Percentiles rank a stretch among this genome's conserved stretches.
Conservation (phyloP, 2,888 invertebrate species). For the Conops quadrifasciatus region DNA sequence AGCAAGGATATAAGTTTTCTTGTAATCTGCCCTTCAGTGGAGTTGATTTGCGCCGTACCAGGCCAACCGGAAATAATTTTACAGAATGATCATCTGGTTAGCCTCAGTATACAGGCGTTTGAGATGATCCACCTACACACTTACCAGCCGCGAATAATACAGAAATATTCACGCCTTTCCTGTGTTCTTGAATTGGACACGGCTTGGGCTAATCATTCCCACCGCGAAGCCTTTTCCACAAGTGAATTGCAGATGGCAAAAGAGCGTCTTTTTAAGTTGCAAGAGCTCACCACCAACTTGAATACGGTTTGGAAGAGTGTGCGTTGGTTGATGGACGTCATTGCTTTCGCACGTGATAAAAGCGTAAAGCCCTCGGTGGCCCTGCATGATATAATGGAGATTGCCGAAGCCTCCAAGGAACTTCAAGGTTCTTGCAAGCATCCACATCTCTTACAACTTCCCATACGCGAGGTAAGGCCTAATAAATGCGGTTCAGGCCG, state of each 20-base stretch:
- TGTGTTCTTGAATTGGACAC: slow-evolving; percentile 93
- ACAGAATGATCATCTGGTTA: slow-evolving; percentile 84
- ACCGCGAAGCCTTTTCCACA: slow-evolving; percentile 93
- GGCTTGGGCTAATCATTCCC: slow-evolving; percentile 89
- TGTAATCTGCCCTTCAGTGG: slow-evolving; percentile 90
- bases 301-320: slow-evolving; percentile 93
- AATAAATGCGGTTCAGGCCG: slow-evolving; percentile 80
- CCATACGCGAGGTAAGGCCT: slow-evolving; percentile 74
- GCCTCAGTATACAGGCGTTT: slow-evolving; percentile 91
- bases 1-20: slow-evolving; percentile 91
- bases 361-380: slow-evolving; percentile 63
- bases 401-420: slow-evolving; percentile 51
- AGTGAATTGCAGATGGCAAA: slow-evolving; percentile 87
- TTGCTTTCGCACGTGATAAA: slow-evolving; percentile 90
- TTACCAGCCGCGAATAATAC: slow-evolving; percentile 89
- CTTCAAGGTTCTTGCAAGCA: slow-evolving; percentile 30
- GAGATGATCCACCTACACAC: slow-evolving; percentile 95
- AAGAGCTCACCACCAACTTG: slow-evolving; percentile 84
- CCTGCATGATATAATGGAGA: slow-evolving; percentile 62
- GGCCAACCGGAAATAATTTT: slow-evolving; percentile 85
- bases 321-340: slow-evolving; percentile 96
- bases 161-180: slow-evolving; percentile 90
- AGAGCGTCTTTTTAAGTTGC: slow-evolving; percentile 81
- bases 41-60: slow-evolving; percentile 90
- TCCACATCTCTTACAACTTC: slow-evolving; percentile 62